A percentile compares a stretch with the other conserved stretches of the same genome.
Conservation (phyloP, 2,888 invertebrate species). For the Tridacna gigas region DNA sequence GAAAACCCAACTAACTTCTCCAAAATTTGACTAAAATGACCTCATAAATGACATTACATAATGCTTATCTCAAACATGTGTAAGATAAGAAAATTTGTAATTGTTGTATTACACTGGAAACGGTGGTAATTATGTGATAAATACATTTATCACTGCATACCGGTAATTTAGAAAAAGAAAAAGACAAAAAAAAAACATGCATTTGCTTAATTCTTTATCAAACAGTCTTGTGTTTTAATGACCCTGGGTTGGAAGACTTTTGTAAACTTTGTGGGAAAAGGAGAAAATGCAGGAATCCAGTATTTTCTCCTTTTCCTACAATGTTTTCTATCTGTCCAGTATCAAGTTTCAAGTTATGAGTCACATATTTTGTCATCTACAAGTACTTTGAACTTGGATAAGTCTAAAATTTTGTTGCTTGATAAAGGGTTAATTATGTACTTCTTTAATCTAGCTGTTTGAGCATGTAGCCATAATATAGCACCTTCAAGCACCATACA, state of each 20-base stretch:
- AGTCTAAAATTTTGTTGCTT: neutral
- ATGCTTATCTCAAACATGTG: too few species aligned
- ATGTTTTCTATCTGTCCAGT: neutral
- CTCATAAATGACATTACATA: too few species aligned
- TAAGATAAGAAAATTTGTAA: too few species aligned
- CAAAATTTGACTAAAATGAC: too few species aligned
- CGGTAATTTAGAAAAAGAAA: too few species aligned
- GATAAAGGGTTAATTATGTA: neutral
- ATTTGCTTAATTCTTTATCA: too few species aligned
- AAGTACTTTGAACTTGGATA: neutral
- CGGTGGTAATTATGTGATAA: too few species aligned
- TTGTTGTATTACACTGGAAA: too few species aligned
- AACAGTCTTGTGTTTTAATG: neutral
- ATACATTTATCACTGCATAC: too few species aligned
- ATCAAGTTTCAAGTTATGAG: neutral
- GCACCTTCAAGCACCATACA: neutral
- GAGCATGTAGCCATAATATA: neutral
- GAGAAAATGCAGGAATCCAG: neutral
- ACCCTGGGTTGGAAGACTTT: neutral
- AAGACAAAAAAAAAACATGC: too few species aligned
- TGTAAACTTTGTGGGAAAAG: neutral
- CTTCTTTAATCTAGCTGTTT: neutral
- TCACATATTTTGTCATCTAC: neutral
- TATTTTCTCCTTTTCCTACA: neutral
- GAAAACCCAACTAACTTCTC: too few species aligned